Evolutionary conservation across 2,888 invertebrate genomes (phyloP).

Genomic region (Hedya salicella): DNA sequence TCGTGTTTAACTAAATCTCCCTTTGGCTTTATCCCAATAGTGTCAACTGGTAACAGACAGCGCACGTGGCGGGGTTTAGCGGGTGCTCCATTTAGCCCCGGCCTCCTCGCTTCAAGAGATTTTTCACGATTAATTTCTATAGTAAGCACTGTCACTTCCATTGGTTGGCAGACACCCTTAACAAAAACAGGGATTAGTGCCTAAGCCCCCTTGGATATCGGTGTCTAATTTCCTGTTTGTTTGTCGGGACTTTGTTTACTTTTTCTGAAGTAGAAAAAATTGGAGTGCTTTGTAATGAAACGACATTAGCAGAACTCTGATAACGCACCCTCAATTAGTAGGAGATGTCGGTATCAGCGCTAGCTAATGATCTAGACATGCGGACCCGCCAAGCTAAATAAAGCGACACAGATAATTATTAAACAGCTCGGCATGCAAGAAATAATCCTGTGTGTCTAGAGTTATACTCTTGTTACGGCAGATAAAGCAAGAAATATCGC

Average conservation of each 20-base stretch:
- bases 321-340: constrained; percentile 31
- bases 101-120: constrained; percentile 68
- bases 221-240: constrained; percentile 76
- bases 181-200: constrained; percentile 81
- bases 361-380: constrained; percentile 20
- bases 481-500: constrained; percentile 38
- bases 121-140: constrained; percentile 82
- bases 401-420: constrained; percentile 31
- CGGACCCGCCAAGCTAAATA: constrained; percentile 31
- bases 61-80: constrained; percentile 79
- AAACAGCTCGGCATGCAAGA: constrained; percentile 15
- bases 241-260: constrained; percentile 67
- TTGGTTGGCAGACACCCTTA: constrained; percentile 79
- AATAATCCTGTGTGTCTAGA: constrained; percentile 19
- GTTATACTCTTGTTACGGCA: constrained; percentile 31
- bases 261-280: constrained; percentile 45
- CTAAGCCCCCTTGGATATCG: constrained; percentile 71
- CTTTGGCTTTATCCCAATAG: constrained; percentile 75
- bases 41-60: constrained; percentile 81
- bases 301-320: constrained; percentile 7
- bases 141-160: constrained; percentile 78
- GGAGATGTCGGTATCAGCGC: constrained; percentile 18
- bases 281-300: constrained; percentile 19
- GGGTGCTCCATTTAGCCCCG: constrained; percentile 60
- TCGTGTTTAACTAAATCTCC: constrained; percentile 55